phyloP scores from a whole-genome alignment of 2,888 invertebrate species.

The Drosophila mimetica region DNA sequence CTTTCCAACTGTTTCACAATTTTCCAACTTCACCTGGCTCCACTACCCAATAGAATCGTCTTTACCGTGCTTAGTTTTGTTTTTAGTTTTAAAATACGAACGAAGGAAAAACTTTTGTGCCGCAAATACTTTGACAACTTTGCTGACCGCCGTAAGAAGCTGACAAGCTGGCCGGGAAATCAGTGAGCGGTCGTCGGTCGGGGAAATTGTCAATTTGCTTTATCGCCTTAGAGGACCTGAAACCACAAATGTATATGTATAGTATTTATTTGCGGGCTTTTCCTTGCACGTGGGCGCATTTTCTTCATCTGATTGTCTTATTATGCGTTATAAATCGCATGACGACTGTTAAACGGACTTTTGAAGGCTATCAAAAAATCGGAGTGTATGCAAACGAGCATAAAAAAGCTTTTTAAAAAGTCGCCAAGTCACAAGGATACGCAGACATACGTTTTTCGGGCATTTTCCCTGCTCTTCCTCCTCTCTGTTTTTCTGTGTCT shows the following conservation, averaged over 20 bases:
- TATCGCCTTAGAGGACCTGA: slow-evolving; percentile 55
- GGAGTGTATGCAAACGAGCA: slow-evolving; percentile 72
- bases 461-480: slow-evolving; percentile 1
- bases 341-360: slow-evolving; percentile 71
- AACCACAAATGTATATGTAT: slow-evolving; percentile 1
- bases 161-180: slow-evolving; percentile 52
- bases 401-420: slow-evolving; percentile 70
- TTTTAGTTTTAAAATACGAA: slow-evolving; percentile 60
- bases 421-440: slow-evolving; percentile 48
- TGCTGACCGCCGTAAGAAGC: slow-evolving; percentile 38
- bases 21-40: slow-evolving; percentile 12
- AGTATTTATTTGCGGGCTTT: slow-evolving; percentile 5
- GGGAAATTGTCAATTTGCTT: slow-evolving; percentile 64
- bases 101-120: slow-evolving; percentile 61
- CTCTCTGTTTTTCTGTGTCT: slow-evolving; percentile 4
- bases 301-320: slow-evolving; percentile 58
- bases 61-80: slow-evolving; percentile 39
- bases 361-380: slow-evolving; percentile 72
- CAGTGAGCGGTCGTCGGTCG: slow-evolving; percentile 8
- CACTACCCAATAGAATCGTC: slow-evolving; percentile 20
- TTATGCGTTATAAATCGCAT: slow-evolving; percentile 67
- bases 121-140: slow-evolving; percentile 68
- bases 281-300: slow-evolving; percentile 17
- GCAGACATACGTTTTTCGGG: slow-evolving; percentile 19
- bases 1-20: slow-evolving; percentile 6